Base-by-base conservation (phyloP, 2,888 invertebrate species). In the Lithodes maja region DNA sequence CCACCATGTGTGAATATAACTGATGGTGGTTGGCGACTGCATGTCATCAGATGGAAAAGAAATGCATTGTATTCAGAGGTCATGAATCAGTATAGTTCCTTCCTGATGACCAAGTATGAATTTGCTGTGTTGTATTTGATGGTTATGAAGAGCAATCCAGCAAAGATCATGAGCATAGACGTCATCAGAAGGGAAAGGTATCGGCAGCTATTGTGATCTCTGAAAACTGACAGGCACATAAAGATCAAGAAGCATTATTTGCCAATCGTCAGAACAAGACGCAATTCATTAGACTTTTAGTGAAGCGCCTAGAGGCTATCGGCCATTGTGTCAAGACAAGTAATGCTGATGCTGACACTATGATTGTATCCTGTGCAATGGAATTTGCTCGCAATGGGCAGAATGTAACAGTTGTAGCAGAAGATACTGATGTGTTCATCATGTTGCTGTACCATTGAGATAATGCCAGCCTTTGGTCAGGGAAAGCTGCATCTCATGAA, bases 401-500 rank as follows among this genome's bases (percentile, higher is more conserved):
- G 33, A 33, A 33, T 33, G 33, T 33, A 33, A 33, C 33, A 33
- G 33, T 33, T 33, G 33, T 33, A 33, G 33, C 33, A 33, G 33
- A 33, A 33, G 33, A 33, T 33, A 33, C 33, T 33, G 33, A 33
- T 33, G 33, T 33, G 74, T 74, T 74, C 74, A 74, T 74, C 33
- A 74, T 74, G 74, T 74, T 74, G 74, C 1, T 74, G 74, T 74
- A 74, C 74, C 74, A 74, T 74, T 33, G 74, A n/a, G 74, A 74
- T 15, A 74, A 74, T 74, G 74, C 12, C 74, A 52, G 53, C 80
- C 80, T 80, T 80, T 54, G 54, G 80, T 80, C 80, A 80, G 49
- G 80, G 80, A 52, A 80, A 80, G 80, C 12, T 50, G 80, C 80
- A 80, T 52, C 80, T 80, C 9, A 80, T 80, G 80, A 80, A 80